Conservation (phyloP, 2,797 vertebrate genomes). For the Coluber constrictor region DNA sequence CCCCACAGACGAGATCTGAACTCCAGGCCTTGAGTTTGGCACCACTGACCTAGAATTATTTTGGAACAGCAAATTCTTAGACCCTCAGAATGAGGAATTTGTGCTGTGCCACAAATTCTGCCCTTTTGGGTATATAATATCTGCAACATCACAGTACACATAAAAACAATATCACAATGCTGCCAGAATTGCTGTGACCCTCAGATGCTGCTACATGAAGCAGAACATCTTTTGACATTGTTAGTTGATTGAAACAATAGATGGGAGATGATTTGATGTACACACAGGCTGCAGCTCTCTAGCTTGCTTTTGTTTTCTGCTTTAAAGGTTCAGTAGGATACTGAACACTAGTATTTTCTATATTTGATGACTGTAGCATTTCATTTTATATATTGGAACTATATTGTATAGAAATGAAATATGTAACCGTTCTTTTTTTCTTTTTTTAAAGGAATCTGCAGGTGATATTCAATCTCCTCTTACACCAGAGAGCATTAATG, state of each 20-base stretch:
- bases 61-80: neutral
- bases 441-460: constrained; percentile 85
- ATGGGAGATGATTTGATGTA: neutral
- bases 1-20: too few relatives aligned
- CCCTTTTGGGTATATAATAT: neutral
- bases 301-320: neutral
- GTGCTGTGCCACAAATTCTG: neutral
- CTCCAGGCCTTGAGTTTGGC: too few relatives aligned
- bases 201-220: neutral
- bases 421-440: constrained; percentile 46
- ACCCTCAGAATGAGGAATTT: neutral
- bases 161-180: neutral
- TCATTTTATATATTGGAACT: neutral
- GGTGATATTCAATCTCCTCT: constrained; percentile 92
- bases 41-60: neutral
- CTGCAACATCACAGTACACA: neutral
- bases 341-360: neutral
- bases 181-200: neutral
- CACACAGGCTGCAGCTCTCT: too few relatives aligned
- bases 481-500: constrained; percentile 91
- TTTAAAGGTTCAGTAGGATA: neutral
- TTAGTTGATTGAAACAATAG: neutral
- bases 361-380: neutral
- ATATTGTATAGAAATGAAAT: neutral
- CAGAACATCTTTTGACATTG: neutral